These are phyloP conservation scores for Sitophilus oryzae DNA, from an alignment of 1,140 invertebrate species.

Conservation along the genomic window DNA sequence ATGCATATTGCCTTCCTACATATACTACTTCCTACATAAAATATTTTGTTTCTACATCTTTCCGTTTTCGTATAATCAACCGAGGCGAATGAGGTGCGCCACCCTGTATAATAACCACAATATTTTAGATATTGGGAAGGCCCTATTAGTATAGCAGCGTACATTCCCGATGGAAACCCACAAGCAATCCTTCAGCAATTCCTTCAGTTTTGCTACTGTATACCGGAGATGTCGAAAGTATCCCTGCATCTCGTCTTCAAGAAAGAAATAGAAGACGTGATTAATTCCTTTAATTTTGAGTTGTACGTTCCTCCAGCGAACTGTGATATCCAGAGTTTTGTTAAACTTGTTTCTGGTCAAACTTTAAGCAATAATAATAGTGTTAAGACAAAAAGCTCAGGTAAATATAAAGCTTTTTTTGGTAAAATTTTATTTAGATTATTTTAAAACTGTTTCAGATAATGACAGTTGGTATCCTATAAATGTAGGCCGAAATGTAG, in stretches of 20 bases:
- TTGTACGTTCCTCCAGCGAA: slow-evolving; percentile 3
- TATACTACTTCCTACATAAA: too few relatives aligned
- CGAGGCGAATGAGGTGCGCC: too few relatives aligned
- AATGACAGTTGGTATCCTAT: slow-evolving; percentile 64
- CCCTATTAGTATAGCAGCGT: slow-evolving; percentile 65
- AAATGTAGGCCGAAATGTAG: slow-evolving; percentile 68
- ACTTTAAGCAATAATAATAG: slow-evolving; percentile 1
- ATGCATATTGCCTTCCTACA: too few relatives aligned
- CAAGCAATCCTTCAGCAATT: slow-evolving; percentile 56
- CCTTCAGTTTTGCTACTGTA: slow-evolving; percentile 56
- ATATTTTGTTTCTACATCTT: too few relatives aligned
- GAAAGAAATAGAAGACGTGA: slow-evolving; percentile 12
- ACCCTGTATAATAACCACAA: too few relatives aligned
- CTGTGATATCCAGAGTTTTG: slow-evolving; percentile 8
- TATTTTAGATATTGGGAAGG: slow-evolving; percentile 61
- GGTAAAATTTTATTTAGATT: background rate
- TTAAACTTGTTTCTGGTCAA: background rate
- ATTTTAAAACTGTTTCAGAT: too few relatives aligned
- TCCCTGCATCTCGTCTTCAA: slow-evolving; percentile 63
- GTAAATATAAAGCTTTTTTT: background rate
- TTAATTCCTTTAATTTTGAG: background rate
- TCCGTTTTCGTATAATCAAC: too few relatives aligned
- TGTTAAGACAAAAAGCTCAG: background rate
- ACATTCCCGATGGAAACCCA: slow-evolving; percentile 62
- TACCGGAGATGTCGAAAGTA: slow-evolving; percentile 61